Conservation (phyloP, 2,113 vertebrate genomes). For the Chionomys nivalis region DNA sequence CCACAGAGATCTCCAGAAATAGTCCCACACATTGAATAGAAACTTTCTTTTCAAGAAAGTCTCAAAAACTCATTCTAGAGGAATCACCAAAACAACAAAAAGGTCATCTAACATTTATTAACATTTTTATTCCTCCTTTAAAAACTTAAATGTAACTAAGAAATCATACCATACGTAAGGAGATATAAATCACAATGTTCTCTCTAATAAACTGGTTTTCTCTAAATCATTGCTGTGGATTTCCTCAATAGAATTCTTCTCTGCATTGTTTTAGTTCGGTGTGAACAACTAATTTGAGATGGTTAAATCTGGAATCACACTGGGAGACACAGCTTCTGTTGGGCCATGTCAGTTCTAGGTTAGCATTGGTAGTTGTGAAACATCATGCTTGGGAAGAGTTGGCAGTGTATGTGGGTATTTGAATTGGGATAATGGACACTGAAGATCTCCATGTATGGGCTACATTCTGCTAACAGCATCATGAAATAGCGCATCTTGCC, state of each 20-base stretch:
- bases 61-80: slow-evolving; percentile 47
- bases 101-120: slow-evolving; percentile 14
- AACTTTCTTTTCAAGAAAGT: slow-evolving; percentile 64
- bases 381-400: not conserved
- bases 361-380: not conserved
- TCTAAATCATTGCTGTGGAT: not conserved
- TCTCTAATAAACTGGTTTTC: not conserved
- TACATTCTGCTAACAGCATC: slow-evolving; percentile 50
- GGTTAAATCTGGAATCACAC: slow-evolving; percentile 5
- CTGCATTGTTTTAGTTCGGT: not conserved
- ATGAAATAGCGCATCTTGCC: slow-evolving; percentile 52
- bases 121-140: slow-evolving; percentile 48
- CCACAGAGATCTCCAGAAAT: slow-evolving; percentile 24
- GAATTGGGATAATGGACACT: not conserved
- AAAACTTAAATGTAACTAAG: slow-evolving; percentile 7
- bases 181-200: not conserved
- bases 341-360: not conserved
- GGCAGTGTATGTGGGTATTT: slow-evolving; percentile 24
- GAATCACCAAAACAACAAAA: not conserved
- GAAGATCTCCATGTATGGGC: not conserved
- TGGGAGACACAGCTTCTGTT: not conserved
- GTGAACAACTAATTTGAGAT: not conserved
- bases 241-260: not conserved
- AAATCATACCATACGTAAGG: not conserved
- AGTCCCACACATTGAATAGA: slow-evolving; percentile 62